These are phyloP conservation scores for Andrena fulva DNA, from an alignment of 2,888 invertebrate species.

Conservation along the genomic window DNA sequence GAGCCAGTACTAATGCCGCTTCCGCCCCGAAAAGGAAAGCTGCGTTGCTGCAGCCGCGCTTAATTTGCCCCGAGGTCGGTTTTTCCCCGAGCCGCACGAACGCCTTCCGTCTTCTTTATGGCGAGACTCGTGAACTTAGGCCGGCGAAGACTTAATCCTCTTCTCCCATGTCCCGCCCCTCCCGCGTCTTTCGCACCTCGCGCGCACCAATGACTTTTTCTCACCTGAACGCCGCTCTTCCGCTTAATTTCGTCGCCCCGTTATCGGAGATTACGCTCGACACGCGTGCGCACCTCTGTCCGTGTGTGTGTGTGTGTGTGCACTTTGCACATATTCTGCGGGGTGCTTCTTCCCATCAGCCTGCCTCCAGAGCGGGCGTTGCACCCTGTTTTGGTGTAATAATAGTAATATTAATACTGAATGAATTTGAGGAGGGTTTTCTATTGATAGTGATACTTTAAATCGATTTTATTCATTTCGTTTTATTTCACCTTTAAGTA, in stretches of 20 bases:
- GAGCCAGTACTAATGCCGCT: conserved; percentile 54
- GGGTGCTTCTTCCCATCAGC: not conserved
- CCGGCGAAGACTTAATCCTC: conserved; percentile 52
- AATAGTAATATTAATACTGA: too few species aligned
- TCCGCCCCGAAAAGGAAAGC: conserved; percentile 45
- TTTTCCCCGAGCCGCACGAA: conserved; percentile 46
- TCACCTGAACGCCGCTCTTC: not conserved
- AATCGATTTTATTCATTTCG: too few species aligned
- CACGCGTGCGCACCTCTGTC: not conserved
- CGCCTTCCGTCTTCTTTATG: conserved; percentile 52
- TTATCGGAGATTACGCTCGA: conserved; percentile 16
- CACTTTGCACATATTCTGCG: not conserved
- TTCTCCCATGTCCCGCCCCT: not conserved
- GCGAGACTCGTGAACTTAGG: conserved; percentile 51
- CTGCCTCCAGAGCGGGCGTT: not conserved
- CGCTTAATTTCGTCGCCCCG: conserved; percentile 26
- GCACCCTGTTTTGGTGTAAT: too few species aligned
- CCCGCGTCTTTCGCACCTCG: conserved; percentile 12
- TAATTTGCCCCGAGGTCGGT: conserved; percentile 55
- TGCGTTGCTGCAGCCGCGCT: conserved; percentile 56
- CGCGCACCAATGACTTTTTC: conserved; percentile 1
- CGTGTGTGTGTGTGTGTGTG: not conserved
- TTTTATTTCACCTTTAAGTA: too few species aligned
- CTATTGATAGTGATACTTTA: too few species aligned
- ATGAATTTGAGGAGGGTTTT: too few species aligned